phyloP scores from a whole-genome alignment of 1,140 invertebrate genomes.

The Meteorus sp. region DNA sequence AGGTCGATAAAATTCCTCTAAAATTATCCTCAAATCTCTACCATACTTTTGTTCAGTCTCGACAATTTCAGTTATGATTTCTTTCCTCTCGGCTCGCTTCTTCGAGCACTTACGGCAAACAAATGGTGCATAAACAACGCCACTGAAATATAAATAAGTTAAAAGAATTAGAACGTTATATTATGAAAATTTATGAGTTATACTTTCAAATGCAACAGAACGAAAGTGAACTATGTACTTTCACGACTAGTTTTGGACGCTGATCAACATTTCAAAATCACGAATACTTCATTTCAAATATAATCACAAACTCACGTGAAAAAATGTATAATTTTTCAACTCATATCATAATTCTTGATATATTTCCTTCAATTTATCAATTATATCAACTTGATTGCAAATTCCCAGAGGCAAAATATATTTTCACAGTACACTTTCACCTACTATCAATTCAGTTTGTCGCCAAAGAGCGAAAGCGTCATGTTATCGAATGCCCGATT shows the following conservation, averaged over 20 bases:
- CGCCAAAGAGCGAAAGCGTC: slow-evolving; percentile 26
- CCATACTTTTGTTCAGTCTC: slow-evolving; percentile 97
- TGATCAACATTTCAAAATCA: not conserved
- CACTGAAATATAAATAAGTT: slow-evolving; percentile 56
- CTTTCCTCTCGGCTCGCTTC: slow-evolving; percentile 84
- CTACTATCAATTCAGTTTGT: slow-evolving; percentile 27
- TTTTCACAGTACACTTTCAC: slow-evolving; percentile 25
- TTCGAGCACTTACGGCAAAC: slow-evolving; percentile 87
- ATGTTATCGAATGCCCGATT: slow-evolving; percentile 25
- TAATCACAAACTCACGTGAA: slow-evolving; percentile 8
- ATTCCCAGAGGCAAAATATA: not conserved
- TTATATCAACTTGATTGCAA: slow-evolving; percentile 13
- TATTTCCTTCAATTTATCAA: no score
- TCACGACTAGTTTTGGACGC: slow-evolving; percentile 12
- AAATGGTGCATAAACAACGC: slow-evolving; percentile 73
- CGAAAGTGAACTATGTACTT: not conserved
- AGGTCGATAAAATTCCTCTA: slow-evolving; percentile 92
- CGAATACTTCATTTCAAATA: slow-evolving; percentile 2
- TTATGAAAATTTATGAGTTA: not conserved
- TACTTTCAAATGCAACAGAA: not conserved
- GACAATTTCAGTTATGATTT: slow-evolving; percentile 94
- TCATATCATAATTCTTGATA: no score
- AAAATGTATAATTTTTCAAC: no score
- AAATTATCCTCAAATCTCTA: slow-evolving; percentile 85
- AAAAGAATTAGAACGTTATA: not conserved